Conservation (phyloP, 2,113 vertebrate species). For the Numida meleagris region DNA sequence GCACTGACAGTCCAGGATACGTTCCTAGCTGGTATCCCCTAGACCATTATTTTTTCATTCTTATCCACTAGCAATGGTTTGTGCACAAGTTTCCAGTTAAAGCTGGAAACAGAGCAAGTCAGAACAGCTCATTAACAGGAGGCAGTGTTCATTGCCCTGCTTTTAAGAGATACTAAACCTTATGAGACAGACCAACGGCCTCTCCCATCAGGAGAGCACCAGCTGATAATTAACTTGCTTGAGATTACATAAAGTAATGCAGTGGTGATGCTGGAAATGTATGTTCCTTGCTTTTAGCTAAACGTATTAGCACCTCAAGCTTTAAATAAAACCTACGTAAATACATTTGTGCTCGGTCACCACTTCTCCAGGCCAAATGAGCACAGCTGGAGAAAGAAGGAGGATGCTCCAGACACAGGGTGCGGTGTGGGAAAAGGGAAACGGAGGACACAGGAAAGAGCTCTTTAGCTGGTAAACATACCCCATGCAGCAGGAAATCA, state of each 20-base stretch:
- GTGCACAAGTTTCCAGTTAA: background rate
- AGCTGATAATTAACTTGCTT: constrained; percentile 34
- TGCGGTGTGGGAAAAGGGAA: constrained; percentile 32
- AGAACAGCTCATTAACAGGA: constrained; percentile 18
- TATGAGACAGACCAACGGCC: background rate
- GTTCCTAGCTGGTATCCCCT: background rate
- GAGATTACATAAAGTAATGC: constrained; percentile 3
- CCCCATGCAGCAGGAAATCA: constrained; percentile 45
- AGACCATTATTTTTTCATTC: background rate
- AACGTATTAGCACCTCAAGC: background rate
- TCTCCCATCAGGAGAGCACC: background rate
- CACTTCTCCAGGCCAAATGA: background rate
- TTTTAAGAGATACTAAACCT: constrained; percentile 25
- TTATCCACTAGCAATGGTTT: background rate
- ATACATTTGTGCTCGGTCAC: background rate
- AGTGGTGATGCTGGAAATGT: background rate
- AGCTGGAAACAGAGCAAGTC: background rate
- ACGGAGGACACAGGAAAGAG: constrained; percentile 42
- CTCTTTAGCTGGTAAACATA: constrained; percentile 55
- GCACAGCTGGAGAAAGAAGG: background rate
- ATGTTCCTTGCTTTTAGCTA: background rate
- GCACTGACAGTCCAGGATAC: background rate
- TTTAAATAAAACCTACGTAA: background rate
- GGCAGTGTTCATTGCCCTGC: background rate
- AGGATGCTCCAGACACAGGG: background rate